Base-by-base conservation (phyloP, 92 coral and sea anemone species). In the Porites divaricata region DNA sequence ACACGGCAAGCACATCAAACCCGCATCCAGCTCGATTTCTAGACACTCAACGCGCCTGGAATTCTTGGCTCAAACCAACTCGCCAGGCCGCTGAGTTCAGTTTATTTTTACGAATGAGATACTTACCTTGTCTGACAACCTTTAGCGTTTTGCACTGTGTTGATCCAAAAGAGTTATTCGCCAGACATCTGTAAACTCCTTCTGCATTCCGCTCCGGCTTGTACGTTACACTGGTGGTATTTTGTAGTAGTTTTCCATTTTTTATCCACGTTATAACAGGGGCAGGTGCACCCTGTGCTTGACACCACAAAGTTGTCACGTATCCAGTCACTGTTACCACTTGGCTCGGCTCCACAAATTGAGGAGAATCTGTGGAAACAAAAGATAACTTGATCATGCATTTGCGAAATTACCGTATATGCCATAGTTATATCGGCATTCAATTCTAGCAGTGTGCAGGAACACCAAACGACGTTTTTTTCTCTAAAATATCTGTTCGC, bases 241-340 rank as follows among this genome's bases (percentile, higher is more conserved):
- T 79, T 28, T 77, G 84, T 22, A 66, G 51, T 17, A 66, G 11
- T 22, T 9, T 22, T 51, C 49, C n/a, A 66, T 53, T 51, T 54
- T 79, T 68, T 2, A 1, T 51, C 84, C 84, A 79, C 75, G 75
- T 79, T 10, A 79, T 79, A 19, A 15, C 63, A 22, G 84, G 84
- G 16, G 84, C 84, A 12, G 84, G 84, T 2, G 75, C 48, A 19
- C 66, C 66, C 26, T 19, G 26, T n/a, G 64, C 66, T 68, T 66
- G 84, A 52, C 84, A 79, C 65, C 70, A 53, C 58, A 79, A 68
- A 6, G 14, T 79, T 79, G 63, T 6, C 21, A 19, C 2, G 6
- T 2, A 4, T 2, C 16, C 15, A 66, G 53, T 11, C 15, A 66
- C 1, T 16, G 73, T 54, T 9, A 79, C 84, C 1, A 11, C 63